These are phyloP conservation scores for Cathartes aura DNA, from an alignment of 2,113 vertebrate genomes.

Conservation along the genomic window DNA sequence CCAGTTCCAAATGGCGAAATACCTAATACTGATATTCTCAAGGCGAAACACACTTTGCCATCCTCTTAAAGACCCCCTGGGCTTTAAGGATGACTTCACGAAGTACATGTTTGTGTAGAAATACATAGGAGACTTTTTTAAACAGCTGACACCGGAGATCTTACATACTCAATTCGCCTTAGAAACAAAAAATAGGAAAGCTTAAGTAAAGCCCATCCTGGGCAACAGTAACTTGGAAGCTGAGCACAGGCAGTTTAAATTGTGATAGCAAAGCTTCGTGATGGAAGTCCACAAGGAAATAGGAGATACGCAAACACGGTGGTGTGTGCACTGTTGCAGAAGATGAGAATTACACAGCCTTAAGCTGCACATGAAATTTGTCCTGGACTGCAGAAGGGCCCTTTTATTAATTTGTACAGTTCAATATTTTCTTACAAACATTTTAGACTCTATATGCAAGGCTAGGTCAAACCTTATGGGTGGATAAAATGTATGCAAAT, in stretches of 20 bases:
- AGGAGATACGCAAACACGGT: not conserved
- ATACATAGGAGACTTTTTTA: not conserved
- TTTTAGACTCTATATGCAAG: not conserved
- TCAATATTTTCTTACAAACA: not conserved
- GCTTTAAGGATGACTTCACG: not conserved
- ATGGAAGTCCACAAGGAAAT: not conserved
- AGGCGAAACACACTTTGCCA: not conserved
- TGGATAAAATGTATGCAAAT: not conserved
- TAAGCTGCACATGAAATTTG: not conserved
- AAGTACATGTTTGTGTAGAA: not conserved
- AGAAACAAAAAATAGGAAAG: not conserved
- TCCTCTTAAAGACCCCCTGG: not conserved
- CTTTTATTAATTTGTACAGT: not conserved
- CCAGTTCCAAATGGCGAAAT: accelerated
- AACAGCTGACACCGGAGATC: not conserved
- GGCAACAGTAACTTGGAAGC: not conserved
- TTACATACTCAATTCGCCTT: not conserved
- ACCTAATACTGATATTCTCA: not conserved
- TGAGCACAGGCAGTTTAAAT: not conserved
- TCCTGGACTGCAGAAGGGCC: not conserved
- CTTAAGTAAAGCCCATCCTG: not conserved
- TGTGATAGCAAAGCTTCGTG: accelerated
- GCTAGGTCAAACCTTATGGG: not conserved
- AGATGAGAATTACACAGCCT: not conserved
- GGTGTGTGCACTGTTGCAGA: not conserved